phyloP scores from a whole-genome alignment of 2,888 invertebrate species.

The Heteromyza rotundicornis region DNA sequence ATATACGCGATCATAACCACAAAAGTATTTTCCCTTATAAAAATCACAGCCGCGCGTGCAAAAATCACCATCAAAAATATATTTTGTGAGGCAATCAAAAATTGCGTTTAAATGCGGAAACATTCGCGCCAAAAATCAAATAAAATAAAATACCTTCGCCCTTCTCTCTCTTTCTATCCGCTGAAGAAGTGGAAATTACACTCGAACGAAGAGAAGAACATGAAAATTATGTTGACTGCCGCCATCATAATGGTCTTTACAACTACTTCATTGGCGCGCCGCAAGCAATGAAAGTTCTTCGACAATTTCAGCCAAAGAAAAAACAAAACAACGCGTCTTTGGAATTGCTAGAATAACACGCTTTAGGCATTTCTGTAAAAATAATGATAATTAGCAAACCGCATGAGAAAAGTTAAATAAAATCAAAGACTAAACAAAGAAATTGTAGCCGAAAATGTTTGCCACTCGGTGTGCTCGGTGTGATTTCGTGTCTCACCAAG shows the following conservation, averaged over 20 bases:
- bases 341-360: slow-evolving; percentile 29
- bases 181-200: too few species aligned
- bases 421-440: slow-evolving; percentile 47
- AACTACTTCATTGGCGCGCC: too few species aligned
- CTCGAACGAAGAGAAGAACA: slow-evolving; percentile 25
- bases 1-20: slow-evolving; percentile 6
- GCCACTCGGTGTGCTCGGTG: neutral
- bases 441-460: neutral
- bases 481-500: slow-evolving; percentile 45
- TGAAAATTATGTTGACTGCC: slow-evolving; percentile 55
- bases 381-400: slow-evolving; percentile 54
- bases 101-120: slow-evolving; percentile 14
- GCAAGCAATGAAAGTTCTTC: slow-evolving; percentile 23
- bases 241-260: slow-evolving; percentile 27
- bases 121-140: neutral
- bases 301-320: neutral
- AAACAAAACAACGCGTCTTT: neutral
- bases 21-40: slow-evolving; percentile 32
- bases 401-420: slow-evolving; percentile 13
- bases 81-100: slow-evolving; percentile 30
- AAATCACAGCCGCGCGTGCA: slow-evolving; percentile 47
- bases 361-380: slow-evolving; percentile 49
- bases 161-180: too few species aligned
- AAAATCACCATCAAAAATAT: slow-evolving; percentile 34
- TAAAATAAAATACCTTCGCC: too few species aligned